Percentiles rank a stretch among this genome's conserved stretches.
These are phyloP conservation scores for Brachymystax lenok DNA, from an alignment of 2,797 vertebrate genomes.

Conservation along the genomic window DNA sequence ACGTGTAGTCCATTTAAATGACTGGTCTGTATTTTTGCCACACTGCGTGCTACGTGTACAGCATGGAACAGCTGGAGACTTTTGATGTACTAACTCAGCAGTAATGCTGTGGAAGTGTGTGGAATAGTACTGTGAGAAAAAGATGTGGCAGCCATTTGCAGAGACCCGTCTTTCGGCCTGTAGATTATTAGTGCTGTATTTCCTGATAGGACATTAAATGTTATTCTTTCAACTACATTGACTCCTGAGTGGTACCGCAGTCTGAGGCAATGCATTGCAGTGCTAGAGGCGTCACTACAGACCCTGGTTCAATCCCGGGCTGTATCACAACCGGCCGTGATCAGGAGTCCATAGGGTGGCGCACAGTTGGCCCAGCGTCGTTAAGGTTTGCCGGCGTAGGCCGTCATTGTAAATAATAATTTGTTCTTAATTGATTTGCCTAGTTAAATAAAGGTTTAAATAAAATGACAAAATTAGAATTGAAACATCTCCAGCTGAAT, in stretches of 20 bases:
- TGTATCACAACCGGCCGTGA: too few species aligned
- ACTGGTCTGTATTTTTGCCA: slow-evolving; percentile 73
- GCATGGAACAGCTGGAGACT: slow-evolving; percentile 78
- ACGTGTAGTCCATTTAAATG: slow-evolving; percentile 50
- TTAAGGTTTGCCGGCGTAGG: too few species aligned
- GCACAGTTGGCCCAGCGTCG: too few species aligned
- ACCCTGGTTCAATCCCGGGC: too few species aligned
- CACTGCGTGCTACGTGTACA: slow-evolving; percentile 64
- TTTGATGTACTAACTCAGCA: slow-evolving; percentile 77
- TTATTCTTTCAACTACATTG: too few species aligned
- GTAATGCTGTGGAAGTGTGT: slow-evolving; percentile 25
- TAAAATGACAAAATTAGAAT: not conserved
- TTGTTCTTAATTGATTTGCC: not conserved
- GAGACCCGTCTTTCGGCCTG: not conserved
- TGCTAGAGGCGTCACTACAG: too few species aligned
- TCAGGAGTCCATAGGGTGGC: too few species aligned
- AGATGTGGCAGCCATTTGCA: not conserved
- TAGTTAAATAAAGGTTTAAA: not conserved
- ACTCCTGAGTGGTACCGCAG: too few species aligned
- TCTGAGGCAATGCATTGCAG: too few species aligned
- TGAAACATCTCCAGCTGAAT: not conserved
- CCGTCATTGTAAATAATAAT: too few species aligned
- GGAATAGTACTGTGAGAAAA: not conserved
- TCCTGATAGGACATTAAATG: not conserved
- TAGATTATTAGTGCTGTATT: not conserved